Percentiles rank a stretch among this genome's conserved stretches.
These are phyloP conservation scores for Crocuta crocuta DNA, from an alignment of 2,113 vertebrate species.

Conservation along the genomic window DNA sequence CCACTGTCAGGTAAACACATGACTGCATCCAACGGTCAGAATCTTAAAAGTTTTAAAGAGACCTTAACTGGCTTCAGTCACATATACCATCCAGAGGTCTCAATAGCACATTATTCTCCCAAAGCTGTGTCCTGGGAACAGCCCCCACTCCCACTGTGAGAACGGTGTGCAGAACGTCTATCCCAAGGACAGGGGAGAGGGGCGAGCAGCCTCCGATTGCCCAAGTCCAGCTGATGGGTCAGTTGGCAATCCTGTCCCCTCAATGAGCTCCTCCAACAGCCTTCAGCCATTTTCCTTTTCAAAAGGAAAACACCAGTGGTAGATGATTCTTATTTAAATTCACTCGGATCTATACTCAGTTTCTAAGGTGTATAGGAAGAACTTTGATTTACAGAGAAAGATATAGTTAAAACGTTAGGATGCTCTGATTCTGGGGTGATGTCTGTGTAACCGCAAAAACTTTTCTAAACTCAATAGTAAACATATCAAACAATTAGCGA, in stretches of 20 bases:
- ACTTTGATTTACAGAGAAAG: conserved; percentile 70
- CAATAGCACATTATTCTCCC: neutral
- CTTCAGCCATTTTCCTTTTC: neutral
- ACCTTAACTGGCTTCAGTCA: neutral
- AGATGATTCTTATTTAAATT: neutral
- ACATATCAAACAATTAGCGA: conserved; percentile 79
- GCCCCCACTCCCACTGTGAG: neutral
- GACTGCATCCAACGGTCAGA: neutral
- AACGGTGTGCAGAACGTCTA: neutral
- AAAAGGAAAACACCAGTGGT: neutral
- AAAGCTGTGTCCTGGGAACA: neutral
- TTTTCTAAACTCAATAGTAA: conserved; percentile 69
- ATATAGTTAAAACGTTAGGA: conserved; percentile 61
- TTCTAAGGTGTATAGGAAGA: conserved; percentile 8
- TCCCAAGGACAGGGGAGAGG: neutral
- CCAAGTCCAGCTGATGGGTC: neutral
- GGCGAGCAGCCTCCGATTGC: neutral
- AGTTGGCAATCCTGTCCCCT: neutral
- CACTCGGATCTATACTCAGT: neutral
- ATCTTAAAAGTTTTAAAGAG: neutral
- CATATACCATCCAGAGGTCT: neutral
- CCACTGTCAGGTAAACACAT: neutral
- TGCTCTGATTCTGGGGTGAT: conserved; percentile 72
- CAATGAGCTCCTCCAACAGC: neutral
- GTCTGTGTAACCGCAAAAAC: neutral